phyloP scores from a whole-genome alignment of 1,140 invertebrate species.

The Camponotus pennsylvanicus region DNA sequence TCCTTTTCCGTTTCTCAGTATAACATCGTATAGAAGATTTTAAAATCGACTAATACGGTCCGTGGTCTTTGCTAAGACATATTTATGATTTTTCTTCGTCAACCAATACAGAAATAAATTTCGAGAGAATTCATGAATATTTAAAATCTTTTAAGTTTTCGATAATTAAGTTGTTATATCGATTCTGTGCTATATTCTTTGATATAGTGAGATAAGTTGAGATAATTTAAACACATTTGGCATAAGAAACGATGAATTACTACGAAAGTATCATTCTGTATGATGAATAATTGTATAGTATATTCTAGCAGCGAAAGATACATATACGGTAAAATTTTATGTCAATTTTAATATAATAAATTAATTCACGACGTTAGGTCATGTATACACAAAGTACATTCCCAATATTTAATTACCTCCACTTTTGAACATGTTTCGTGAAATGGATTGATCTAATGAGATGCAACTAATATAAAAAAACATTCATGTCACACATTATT shows the following conservation, averaged over 20 bases:
- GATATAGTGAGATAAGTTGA: background rate
- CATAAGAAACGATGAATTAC: slow-evolving; percentile 11
- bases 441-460: slow-evolving; percentile 33
- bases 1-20: slow-evolving; percentile 83
- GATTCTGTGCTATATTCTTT: background rate
- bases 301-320: slow-evolving; percentile 37
- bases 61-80: slow-evolving; percentile 29
- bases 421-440: slow-evolving; percentile 53
- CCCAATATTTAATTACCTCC: slow-evolving; percentile 70
- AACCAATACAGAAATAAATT: slow-evolving; percentile 63
- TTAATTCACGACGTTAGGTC: slow-evolving; percentile 58
- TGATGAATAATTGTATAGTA: slow-evolving; percentile 32
- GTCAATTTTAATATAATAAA: slow-evolving; percentile 53
- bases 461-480: slow-evolving; percentile 36
- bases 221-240: slow-evolving; percentile 1
- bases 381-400: slow-evolving; percentile 55
- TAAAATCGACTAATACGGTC: slow-evolving; percentile 63
- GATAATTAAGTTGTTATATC: background rate
- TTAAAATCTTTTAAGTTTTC: background rate
- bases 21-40: slow-evolving; percentile 83
- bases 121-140: slow-evolving; percentile 32
- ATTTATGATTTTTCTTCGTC: slow-evolving; percentile 59
- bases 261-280: slow-evolving; percentile 59
- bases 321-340: slow-evolving; percentile 30
- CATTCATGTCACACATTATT: slow-evolving; percentile 17